phyloP scores from a whole-genome alignment of 2,888 invertebrate genomes.

The Sinohyriopsis cumingii region DNA sequence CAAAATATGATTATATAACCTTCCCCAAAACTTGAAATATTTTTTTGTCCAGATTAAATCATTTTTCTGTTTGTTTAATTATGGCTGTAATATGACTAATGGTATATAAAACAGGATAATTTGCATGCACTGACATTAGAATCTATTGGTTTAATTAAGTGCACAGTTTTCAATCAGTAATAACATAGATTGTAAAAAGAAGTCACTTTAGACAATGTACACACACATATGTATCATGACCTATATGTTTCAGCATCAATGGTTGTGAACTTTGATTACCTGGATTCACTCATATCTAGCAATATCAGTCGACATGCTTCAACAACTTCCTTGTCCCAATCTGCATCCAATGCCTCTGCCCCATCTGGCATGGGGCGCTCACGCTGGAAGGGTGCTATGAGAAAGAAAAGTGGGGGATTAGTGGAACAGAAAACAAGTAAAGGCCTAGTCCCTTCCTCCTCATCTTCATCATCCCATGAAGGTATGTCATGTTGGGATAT shows the following conservation, averaged over 20 bases:
- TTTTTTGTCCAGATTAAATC: too few species aligned
- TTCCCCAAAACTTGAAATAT: too few species aligned
- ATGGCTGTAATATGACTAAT: too few species aligned
- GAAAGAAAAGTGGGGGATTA: constrained; percentile 19
- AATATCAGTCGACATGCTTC: constrained; percentile 54
- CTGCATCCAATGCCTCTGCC: constrained; percentile 56
- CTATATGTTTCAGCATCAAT: constrained; percentile 35
- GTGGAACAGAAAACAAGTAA: constrained; percentile 3
- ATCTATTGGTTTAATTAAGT: too few species aligned
- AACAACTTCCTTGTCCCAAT: constrained; percentile 51
- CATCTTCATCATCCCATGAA: constrained; percentile 37
- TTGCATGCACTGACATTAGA: too few species aligned
- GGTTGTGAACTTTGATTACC: constrained; percentile 60
- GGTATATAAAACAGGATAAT: too few species aligned
- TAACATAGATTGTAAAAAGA: too few species aligned
- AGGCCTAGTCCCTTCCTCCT: constrained; percentile 28
- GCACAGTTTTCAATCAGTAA: too few species aligned
- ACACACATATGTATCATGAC: too few species aligned
- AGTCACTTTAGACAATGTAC: too few species aligned
- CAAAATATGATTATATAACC: too few species aligned
- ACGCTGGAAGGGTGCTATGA: constrained; percentile 15
- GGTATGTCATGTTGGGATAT: constrained; percentile 4
- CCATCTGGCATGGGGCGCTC: constrained; percentile 24
- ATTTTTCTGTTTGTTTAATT: too few species aligned
- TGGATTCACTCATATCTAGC: constrained; percentile 55